Base-by-base conservation (phyloP, 2,113 vertebrate genomes). In the Gobio gobio region DNA sequence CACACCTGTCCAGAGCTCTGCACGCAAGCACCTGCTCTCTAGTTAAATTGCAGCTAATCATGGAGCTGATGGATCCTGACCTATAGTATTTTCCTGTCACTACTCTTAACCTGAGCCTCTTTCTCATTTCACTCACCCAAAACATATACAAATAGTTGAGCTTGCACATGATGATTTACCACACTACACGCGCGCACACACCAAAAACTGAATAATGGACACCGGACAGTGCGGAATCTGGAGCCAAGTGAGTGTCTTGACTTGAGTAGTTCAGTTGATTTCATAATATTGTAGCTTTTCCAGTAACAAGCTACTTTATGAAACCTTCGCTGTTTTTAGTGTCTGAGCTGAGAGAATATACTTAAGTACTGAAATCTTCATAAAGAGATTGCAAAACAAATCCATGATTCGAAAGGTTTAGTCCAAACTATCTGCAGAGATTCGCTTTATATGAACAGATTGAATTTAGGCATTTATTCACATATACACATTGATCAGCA, bases 1-100 rank as follows among this genome's bases (percentile, higher is more conserved):
- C 89, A 36, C 93, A 93, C 92, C 92, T 94, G 92, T 89, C 87
- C 85, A 82, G 68, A 82, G 86, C 87, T 83, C 86, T 33, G 64
- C 84, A 87, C 74, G 24, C 86, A 61, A 85, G 68, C 64, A 49
- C 73, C 75, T 82, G 78, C 20, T 72, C 64, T 83, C 61, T 45
- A 88, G 82, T 83, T 58, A 88, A 93, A 92, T 89, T 89, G 91
- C 89, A 91, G 92, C 90, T 90, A 85, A 81, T 89, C 76, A 70
- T 16, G 75, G 79, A 80, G 70, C 43, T 74, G 68, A 64, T 74
- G 64, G 64, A 72, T 82, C 63, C 64, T 72, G 64, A 72, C 80
- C 49, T 82, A 45, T 20, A 78, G 54, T 78, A 78, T 82, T 70
- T 82, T 29, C 29, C 63, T 56, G 64, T 68, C 63, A 82, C 26